Evolutionary conservation across 2,797 vertebrate genomes (phyloP).

Genomic region (Enteromius treurensis): DNA sequence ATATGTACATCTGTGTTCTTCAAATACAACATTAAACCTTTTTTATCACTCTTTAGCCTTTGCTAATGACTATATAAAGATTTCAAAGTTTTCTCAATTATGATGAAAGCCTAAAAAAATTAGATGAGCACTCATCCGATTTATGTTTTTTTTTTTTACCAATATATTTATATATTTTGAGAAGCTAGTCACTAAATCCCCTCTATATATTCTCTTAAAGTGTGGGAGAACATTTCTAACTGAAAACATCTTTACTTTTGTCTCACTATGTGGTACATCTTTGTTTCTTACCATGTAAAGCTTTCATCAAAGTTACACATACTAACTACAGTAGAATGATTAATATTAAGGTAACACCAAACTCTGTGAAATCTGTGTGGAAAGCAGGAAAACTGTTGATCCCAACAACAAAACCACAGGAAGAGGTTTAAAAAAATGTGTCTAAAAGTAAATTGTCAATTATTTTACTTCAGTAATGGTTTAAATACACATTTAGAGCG

Average conservation of each 20-base stretch:
- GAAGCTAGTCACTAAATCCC: background rate
- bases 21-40: background rate
- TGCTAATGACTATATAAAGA: background rate
- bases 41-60: background rate
- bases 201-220: background rate
- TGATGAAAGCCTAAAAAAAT: slow-evolving; percentile 1
- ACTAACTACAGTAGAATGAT: background rate
- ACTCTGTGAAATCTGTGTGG: background rate
- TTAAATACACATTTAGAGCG: background rate
- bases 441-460: too few species aligned
- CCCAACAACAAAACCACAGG: background rate
- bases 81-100: slow-evolving; percentile 6
- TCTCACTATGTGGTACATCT: background rate
- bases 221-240: background rate
- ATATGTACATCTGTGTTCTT: background rate
- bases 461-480: too few species aligned
- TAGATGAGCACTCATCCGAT: background rate
- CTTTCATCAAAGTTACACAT: background rate
- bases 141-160: background rate
- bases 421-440: too few species aligned
- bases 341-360: background rate
- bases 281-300: background rate
- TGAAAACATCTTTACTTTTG: background rate
- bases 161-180: background rate
- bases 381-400: background rate